Base-by-base conservation (phyloP, 2,888 invertebrate genomes). In the Chrysolina haemoptera region DNA sequence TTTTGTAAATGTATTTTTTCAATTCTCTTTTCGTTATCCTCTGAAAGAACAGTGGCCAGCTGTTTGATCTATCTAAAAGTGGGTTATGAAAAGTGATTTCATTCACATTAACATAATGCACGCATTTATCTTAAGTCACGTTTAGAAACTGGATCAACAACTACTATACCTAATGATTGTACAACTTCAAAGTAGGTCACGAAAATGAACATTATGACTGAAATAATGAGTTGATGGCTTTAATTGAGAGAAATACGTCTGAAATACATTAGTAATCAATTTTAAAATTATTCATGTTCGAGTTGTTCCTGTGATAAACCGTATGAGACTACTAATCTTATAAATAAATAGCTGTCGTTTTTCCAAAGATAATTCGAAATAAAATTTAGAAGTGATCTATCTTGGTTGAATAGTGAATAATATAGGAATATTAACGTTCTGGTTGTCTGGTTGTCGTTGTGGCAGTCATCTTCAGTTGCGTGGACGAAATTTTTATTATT, bases 31-130 rank as follows among this genome's bases (percentile, higher is more conserved):
- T 16, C 35, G 35, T 53, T 53, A 12, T 20, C 12, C 2, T 16
- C 16, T 22, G 18, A 12, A 1, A 6, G 27, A 16, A 59, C 59
- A 59, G 59, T 59, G 59, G 9, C 14, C 59, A 8, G 35, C 59
- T 59, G 59, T 59, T 59, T 10, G n/a, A 59, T 6, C 22, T 59
- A 35, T 59, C 27, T 59, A 27, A 59, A 59, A 59, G 59, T 27
- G 59, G 59, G 59, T 11, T 59, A 59, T 59, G 59, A 59, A 59
- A 59, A 59, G 59, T 59, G 59, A 59, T 59, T 55, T 27, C 27
- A 59, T 59, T 27, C 27, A 59, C 59, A 59, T 59, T 27, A n/a
- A n/a, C 59, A 59, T 59, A 59, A 59, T 35, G 59, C 59, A 27
- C 27, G 59, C 22, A 59, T 59, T 16, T 35, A 59, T 59, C 59